Evolutionary conservation across 2,888 invertebrate species (phyloP), one percentile per base, ranked within the genome.

Genomic region (Agrilus cyanescens): DNA sequence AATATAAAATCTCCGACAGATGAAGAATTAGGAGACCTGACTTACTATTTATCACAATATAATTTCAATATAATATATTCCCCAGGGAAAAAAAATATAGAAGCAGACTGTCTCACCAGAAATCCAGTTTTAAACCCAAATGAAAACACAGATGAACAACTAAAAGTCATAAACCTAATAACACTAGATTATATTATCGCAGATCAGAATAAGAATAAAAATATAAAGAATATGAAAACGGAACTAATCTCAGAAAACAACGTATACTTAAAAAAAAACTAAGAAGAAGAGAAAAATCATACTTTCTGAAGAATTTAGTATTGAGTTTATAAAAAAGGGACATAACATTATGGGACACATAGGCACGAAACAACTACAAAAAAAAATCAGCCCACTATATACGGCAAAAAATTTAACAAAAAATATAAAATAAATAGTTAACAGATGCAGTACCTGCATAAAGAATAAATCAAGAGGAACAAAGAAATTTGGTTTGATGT

Each of bases 391-490:
- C n/a, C n/a, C n/a, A n/a, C n/a, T n/a, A n/a, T n/a, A n/a, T n/a
- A 34, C 36, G 16, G 34, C 38, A 12, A 36, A 45, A 43, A 36
- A 43, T 12, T 12, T 41, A 41, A 41, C 30, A 7, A 18, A 33
- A 18, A 44, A 44, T 13, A 44, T 44, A 32, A 41, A 25, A 41
- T 16, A 40, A 18, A 25, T 33, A 18, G 15, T 38, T 38, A 40
- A 40, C 30, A 40, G 32, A 12, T 43, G 43, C 40, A 16, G 14
- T 12, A 46, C 43, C 16, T 57, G 56, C 40, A 52, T 50, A 40
- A 50, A 51, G 37, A 58, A 59, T 32, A 56, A 57, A 49, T 47
- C 55, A 25, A 53, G 56, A 52, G 47, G 49, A n/a, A 45, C 48
- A 25, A 15, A 39, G 6, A 50, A 51, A 40, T 42, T 46, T 32